Conservation (phyloP, 2,113 vertebrate species). For the Podiceps cristatus region DNA sequence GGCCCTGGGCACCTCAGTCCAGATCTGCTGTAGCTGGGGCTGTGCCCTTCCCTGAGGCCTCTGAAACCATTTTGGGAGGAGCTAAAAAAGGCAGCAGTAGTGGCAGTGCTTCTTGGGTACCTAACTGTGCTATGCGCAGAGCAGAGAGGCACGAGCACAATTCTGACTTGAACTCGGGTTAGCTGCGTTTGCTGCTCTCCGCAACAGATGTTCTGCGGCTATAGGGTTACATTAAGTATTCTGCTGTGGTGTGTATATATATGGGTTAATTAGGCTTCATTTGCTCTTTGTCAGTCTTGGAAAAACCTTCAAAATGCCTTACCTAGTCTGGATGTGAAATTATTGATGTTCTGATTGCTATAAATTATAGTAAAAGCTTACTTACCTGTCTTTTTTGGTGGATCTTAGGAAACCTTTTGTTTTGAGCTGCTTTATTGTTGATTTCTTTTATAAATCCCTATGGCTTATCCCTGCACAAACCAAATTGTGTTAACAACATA, state of each 20-base stretch:
- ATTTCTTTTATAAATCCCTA: neutral
- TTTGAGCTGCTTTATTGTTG: neutral
- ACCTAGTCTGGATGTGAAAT: neutral
- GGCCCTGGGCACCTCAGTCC: neutral
- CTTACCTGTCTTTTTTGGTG: neutral
- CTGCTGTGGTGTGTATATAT: neutral
- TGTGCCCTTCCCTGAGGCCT: neutral
- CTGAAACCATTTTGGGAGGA: neutral
- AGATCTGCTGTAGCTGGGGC: neutral
- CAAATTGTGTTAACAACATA: neutral
- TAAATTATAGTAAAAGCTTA: neutral
- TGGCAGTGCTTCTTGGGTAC: neutral
- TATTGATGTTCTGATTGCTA: neutral
- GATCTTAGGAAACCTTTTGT: neutral
- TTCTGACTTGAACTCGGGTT: neutral
- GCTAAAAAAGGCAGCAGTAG: accelerated
- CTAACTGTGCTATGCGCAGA: accelerated
- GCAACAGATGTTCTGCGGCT: neutral
- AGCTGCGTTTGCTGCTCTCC: neutral
- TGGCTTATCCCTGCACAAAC: too few species aligned
- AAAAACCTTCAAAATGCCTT: neutral
- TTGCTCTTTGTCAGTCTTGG: neutral
- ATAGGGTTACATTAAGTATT: neutral
- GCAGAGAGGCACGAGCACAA: neutral
- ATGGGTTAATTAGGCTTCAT: neutral